A percentile compares a stretch with the other conserved stretches of the same genome.
These are phyloP conservation scores for Tachypleus tridentatus DNA, from an alignment of 1,140 invertebrate genomes.

Conservation along the genomic window DNA sequence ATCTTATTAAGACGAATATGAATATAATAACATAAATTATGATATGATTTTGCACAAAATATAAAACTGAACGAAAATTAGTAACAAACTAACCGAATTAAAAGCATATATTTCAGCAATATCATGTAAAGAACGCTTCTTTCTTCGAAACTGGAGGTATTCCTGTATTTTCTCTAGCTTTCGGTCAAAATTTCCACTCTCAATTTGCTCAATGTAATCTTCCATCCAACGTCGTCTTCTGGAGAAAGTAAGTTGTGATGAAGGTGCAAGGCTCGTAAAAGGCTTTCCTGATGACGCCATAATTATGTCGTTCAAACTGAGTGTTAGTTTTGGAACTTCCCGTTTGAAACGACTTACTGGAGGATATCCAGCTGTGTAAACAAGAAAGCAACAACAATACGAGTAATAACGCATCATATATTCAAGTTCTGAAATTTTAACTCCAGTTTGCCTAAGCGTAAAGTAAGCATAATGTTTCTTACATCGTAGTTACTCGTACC, in stretches of 20 bases:
- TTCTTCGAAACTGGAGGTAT: slow-evolving; percentile 7
- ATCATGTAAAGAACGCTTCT: slow-evolving; percentile 9
- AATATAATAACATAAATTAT: neutral
- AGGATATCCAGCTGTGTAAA: neutral
- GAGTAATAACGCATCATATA: neutral
- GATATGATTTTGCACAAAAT: no score
- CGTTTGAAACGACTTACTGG: neutral
- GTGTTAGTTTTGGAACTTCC: slow-evolving; percentile 3
- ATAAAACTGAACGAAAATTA: no score
- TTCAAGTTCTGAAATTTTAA: slow-evolving; percentile 1
- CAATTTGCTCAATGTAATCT: slow-evolving; percentile 11
- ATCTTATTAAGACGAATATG: neutral
- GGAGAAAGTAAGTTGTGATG: slow-evolving; percentile 8
- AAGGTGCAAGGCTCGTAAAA: neutral
- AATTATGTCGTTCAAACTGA: slow-evolving; percentile 1
- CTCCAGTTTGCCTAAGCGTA: no score
- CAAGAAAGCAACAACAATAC: neutral
- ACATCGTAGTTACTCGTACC: no score
- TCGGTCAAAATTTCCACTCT: slow-evolving; percentile 14
- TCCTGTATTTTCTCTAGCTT: slow-evolving; percentile 7
- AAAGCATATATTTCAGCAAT: slow-evolving; percentile 17
- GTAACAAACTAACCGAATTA: slow-evolving; percentile 7
- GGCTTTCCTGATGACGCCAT: neutral
- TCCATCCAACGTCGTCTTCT: slow-evolving; percentile 16
- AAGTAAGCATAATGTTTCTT: no score